Conservation (phyloP, 2,113 vertebrate genomes). For the Cariama cristata region DNA sequence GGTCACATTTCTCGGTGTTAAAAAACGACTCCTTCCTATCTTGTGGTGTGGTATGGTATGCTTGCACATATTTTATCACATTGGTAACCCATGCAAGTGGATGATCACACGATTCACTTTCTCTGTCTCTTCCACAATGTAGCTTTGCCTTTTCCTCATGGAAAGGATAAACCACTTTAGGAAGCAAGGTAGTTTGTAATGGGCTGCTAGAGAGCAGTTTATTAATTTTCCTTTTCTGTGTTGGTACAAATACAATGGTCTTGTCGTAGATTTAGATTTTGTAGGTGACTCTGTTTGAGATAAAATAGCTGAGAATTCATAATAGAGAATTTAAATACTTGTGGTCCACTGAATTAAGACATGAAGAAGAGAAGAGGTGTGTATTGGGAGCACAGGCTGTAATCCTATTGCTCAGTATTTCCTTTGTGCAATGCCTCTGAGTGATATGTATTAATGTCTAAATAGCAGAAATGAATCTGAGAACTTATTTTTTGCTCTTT, state of each 20-base stretch:
- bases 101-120: not conserved
- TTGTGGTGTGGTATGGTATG: not conserved
- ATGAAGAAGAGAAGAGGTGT: not conserved
- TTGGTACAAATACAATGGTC: not conserved
- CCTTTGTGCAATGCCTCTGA: not conserved
- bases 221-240: not conserved
- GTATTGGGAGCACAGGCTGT: not conserved
- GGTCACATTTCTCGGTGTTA: not conserved
- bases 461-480: not conserved
- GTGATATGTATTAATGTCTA: not conserved
- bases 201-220: not conserved
- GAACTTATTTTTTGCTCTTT: not conserved
- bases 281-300: not conserved
- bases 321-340: not conserved
- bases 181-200: fast-evolving
- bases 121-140: not conserved
- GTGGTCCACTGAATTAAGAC: not conserved
- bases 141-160: not conserved
- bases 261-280: not conserved
- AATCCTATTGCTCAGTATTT: not conserved
- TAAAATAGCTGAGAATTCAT: not conserved
- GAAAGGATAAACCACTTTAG: not conserved
- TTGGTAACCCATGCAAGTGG: not conserved
- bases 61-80: not conserved
- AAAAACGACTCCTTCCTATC: not conserved